phyloP scores from a whole-genome alignment of 1,140 invertebrate species.

The Brachionus paranguensis region DNA sequence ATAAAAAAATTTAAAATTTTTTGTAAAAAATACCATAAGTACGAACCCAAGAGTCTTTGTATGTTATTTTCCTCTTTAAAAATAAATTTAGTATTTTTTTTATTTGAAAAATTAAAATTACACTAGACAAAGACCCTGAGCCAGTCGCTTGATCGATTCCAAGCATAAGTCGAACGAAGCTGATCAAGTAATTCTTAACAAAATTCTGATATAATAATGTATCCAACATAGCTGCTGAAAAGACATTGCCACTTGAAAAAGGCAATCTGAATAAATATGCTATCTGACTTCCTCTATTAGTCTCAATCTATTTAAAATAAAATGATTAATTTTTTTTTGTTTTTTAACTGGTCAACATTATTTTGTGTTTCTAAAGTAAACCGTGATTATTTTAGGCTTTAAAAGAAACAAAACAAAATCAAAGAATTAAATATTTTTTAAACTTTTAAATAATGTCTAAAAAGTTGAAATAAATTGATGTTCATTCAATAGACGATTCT shows the following conservation, averaged over 20 bases:
- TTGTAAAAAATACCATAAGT: conserved; percentile 68
- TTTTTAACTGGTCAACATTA: background rate
- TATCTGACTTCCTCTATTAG: conserved; percentile 90
- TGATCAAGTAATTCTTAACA: conserved; percentile 96
- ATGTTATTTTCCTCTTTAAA: conserved; percentile 62
- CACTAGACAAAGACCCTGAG: conserved; percentile 90
- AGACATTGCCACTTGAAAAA: conserved; percentile 92
- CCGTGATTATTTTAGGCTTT: background rate
- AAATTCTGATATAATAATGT: conserved; percentile 69
- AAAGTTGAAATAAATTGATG: too few relatives aligned
- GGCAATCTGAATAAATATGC: conserved; percentile 99
- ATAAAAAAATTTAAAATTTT: background rate
- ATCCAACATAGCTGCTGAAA: conserved; percentile 69
- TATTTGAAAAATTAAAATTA: conserved; percentile 53
- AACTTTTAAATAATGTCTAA: too few relatives aligned
- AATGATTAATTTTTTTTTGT: background rate
- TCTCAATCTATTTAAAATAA: conserved; percentile 78
- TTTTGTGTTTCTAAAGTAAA: background rate
- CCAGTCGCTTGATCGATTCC: conserved; percentile 95
- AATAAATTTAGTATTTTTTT: background rate
- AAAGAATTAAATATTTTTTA: too few relatives aligned
- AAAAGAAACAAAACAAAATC: too few relatives aligned
- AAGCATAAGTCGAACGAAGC: conserved; percentile 74
- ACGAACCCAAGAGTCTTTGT: conserved; percentile 95
- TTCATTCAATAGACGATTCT: too few relatives aligned